Conservation (phyloP, 2,888 invertebrate species). For the Tenthredo livida region DNA sequence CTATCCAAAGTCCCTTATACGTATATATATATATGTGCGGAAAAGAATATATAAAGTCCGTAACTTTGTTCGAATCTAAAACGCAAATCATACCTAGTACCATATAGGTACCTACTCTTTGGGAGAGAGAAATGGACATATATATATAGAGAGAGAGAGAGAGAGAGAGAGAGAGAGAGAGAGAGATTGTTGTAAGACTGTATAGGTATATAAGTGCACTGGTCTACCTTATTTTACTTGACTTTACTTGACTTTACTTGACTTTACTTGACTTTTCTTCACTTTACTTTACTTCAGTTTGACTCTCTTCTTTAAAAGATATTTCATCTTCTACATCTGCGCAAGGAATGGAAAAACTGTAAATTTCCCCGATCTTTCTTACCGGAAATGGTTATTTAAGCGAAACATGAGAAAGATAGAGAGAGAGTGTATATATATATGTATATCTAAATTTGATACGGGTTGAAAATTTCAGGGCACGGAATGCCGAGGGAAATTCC, state of each 20-base stretch:
- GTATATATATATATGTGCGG: neutral
- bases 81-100: neutral
- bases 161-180: neutral
- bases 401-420: neutral
- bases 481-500: conserved; percentile 31
- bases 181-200: neutral
- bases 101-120: neutral
- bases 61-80: neutral
- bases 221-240: neutral
- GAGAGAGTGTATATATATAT: neutral
- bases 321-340: neutral
- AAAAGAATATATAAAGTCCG: neutral
- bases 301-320: neutral
- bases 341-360: too few species aligned
- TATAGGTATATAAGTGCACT: neutral
- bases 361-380: neutral
- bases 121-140: neutral
- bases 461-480: neutral
- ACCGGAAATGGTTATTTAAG: neutral
- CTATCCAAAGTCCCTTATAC: conserved; percentile 34
- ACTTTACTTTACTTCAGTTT: neutral
- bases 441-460: neutral
- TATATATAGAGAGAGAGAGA: too few species aligned
- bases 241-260: neutral
- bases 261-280: neutral